A percentile compares a stretch with the other conserved stretches of the same genome.
These are phyloP conservation scores for Cyclura pinguis DNA, from an alignment of 2,797 vertebrate genomes.

Conservation along the genomic window DNA sequence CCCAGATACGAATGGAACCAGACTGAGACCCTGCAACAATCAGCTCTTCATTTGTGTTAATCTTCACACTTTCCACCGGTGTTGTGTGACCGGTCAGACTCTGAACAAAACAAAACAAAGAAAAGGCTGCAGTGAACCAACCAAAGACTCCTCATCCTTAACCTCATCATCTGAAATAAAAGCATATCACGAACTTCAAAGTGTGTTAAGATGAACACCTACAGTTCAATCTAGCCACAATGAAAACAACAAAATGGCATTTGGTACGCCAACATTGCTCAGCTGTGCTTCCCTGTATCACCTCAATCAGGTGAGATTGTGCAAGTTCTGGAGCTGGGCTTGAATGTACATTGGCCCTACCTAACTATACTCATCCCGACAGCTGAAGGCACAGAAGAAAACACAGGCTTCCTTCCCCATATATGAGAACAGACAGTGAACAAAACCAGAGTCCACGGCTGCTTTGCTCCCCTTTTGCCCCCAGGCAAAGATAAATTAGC, in stretches of 20 bases:
- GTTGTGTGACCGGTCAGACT: slow-evolving; percentile 92
- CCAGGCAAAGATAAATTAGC: neutral
- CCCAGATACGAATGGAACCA: slow-evolving; percentile 95
- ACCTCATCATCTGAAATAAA: neutral
- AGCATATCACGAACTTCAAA: neutral
- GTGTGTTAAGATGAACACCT: no score
- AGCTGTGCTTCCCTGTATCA: no score
- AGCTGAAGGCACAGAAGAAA: neutral
- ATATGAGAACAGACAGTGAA: neutral
- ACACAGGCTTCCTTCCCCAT: neutral
- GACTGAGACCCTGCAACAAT: slow-evolving; percentile 94
- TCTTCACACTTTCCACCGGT: slow-evolving; percentile 92
- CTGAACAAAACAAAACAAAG: slow-evolving; percentile 73
- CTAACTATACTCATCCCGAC: neutral
- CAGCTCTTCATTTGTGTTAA: slow-evolving; percentile 91
- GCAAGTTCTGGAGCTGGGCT: no score
- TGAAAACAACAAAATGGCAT: neutral
- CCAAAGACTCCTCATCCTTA: no score
- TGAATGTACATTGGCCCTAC: neutral
- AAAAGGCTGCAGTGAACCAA: slow-evolving; percentile 11
- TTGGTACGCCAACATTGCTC: no score
- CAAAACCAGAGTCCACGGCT: neutral
- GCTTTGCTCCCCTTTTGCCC: rapidly evolving
- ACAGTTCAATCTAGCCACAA: no score
- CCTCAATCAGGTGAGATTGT: no score